phyloP scores from a whole-genome alignment of 2,888 invertebrate species.

The Hydrotaea diabolus region DNA sequence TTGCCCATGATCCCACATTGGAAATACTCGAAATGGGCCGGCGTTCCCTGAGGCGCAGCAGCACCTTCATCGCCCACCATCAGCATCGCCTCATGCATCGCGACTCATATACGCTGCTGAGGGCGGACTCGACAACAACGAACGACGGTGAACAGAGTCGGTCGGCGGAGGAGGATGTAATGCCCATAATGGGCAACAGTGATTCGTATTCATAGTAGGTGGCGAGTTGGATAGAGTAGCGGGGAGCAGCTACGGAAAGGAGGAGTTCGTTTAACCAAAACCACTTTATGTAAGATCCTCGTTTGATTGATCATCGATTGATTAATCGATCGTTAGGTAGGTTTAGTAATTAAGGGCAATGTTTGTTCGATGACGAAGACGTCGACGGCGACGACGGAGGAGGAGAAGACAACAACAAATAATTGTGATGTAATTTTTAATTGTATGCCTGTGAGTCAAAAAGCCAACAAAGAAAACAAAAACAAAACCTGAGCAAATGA shows the following conservation, averaged over 20 bases:
- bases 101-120: constrained; percentile 79
- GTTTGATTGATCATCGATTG: neutral
- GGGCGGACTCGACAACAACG: constrained; percentile 66
- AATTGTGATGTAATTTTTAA: constrained; percentile 67
- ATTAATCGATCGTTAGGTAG: too few relatives aligned
- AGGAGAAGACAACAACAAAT: constrained; percentile 54
- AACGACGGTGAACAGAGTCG: too few relatives aligned
- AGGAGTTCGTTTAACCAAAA: too few relatives aligned
- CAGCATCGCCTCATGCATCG: constrained; percentile 77
- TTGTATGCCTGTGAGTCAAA: constrained; percentile 4
- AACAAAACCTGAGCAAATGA: neutral
- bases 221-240: too few relatives aligned
- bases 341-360: constrained; percentile 14
- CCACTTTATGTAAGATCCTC: neutral
- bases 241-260: too few relatives aligned
- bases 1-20: constrained; percentile 85
- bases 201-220: constrained; percentile 70
- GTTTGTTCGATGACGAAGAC: too few relatives aligned
- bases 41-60: constrained; percentile 86
- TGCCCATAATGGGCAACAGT: constrained; percentile 71
- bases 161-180: constrained; percentile 69
- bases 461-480: neutral
- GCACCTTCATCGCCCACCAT: constrained; percentile 79
- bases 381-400: too few relatives aligned
- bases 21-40: constrained; percentile 90